These are phyloP conservation scores for Poecilia velifera DNA, from an alignment of 2,797 vertebrate species.

Conservation along the genomic window DNA sequence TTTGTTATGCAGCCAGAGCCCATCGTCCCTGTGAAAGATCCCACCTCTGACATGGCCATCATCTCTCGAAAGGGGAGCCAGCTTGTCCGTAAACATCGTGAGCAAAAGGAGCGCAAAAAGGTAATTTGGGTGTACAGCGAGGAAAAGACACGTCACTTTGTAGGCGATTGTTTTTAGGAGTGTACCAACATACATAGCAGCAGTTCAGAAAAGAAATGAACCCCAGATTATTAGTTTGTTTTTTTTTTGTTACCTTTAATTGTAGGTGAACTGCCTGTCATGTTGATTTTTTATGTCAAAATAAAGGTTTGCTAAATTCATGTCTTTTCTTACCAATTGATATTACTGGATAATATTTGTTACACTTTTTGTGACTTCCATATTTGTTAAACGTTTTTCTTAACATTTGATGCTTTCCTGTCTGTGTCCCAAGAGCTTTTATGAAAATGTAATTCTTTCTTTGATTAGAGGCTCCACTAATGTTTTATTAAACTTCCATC, in stretches of 20 bases:
- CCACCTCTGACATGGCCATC: conserved; percentile 97
- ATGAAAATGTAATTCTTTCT: not conserved
- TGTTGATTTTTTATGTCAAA: not conserved
- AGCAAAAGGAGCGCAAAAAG: conserved; percentile 99
- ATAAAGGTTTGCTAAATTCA: not conserved
- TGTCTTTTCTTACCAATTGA: not conserved
- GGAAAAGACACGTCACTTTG: not conserved
- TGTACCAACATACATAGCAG: not conserved
- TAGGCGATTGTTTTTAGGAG: not conserved
- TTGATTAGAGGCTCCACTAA: not conserved
- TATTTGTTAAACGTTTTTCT: not conserved
- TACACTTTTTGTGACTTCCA: not conserved
- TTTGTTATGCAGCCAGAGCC: conserved; percentile 88
- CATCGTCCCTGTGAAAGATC: conserved; percentile 95
- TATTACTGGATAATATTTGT: not conserved
- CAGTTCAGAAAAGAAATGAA: not conserved
- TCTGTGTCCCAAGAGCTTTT: not conserved
- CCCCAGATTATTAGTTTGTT: not conserved
- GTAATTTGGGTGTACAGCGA: conserved; percentile 63
- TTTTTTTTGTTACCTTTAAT: not conserved
- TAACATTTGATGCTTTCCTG: not conserved
- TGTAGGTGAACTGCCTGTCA: not conserved
- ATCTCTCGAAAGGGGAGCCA: conserved; percentile 98
- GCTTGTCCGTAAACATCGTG: conserved; percentile 95
- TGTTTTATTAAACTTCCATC: not conserved